Conservation (phyloP, 2,797 vertebrate species). For the Naso thynnoides region DNA sequence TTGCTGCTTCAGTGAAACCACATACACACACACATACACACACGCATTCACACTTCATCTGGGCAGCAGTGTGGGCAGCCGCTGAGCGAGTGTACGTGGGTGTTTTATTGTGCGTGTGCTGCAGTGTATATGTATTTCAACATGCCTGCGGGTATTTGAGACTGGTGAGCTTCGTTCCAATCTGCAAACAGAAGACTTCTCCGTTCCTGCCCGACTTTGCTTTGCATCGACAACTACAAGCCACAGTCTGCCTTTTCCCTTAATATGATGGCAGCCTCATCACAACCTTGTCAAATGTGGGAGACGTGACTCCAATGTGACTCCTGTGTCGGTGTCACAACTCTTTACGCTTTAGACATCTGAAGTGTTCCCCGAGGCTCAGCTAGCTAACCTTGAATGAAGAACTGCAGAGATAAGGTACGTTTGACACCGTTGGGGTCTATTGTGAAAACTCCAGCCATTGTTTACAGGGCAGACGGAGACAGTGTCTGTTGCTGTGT, state of each 20-base stretch:
- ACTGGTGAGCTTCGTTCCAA: constrained; percentile 29
- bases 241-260: constrained; percentile 6
- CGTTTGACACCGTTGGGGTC: constrained; percentile 36
- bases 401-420: constrained; percentile 56
- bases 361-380: constrained; percentile 56
- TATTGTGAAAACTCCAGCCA: constrained; percentile 48
- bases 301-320: constrained; percentile 56
- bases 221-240: not conserved
- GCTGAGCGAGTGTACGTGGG: constrained; percentile 17
- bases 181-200: constrained; percentile 15
- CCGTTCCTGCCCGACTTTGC: not conserved
- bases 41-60: constrained; percentile 11
- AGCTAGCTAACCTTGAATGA: constrained; percentile 66
- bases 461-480: constrained; percentile 38
- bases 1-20: constrained; percentile 55
- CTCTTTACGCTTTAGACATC: constrained; percentile 54
- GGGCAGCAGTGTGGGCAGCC: constrained; percentile 25
- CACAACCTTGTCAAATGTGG: constrained; percentile 55
- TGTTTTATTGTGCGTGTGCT: constrained; percentile 27
- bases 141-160: constrained; percentile 35
- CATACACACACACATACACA: constrained; percentile 16
- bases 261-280: constrained; percentile 48
- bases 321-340: constrained; percentile 66
- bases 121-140: constrained; percentile 14
- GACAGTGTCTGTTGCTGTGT: constrained; percentile 11